Percentiles rank a stretch among this genome's conserved stretches.
Evolutionary conservation across 2,113 vertebrate genomes (phyloP).

Genomic region (Leptobrachium leishanense): DNA sequence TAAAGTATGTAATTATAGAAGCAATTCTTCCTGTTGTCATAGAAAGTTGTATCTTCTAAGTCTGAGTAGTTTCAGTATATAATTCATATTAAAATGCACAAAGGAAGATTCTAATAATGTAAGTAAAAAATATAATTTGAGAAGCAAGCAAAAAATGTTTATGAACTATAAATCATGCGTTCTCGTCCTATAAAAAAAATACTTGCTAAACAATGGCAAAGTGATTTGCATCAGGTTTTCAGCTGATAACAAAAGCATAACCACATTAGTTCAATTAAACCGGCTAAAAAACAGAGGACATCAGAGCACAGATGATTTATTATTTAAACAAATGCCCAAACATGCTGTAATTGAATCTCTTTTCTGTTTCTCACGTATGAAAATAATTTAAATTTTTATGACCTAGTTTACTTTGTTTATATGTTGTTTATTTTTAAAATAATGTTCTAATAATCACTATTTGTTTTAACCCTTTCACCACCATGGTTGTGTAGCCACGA

Average conservation of each 20-base stretch:
- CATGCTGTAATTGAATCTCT: too few species aligned
- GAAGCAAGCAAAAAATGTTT: neutral
- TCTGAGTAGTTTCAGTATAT: neutral
- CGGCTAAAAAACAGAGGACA: neutral
- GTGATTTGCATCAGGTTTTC: neutral
- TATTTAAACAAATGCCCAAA: slow-evolving; percentile 5
- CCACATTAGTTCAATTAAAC: neutral
- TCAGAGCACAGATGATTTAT: slow-evolving; percentile 33
- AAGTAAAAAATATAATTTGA: neutral
- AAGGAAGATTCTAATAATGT: neutral
- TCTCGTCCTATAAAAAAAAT: neutral
- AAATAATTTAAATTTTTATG: too few species aligned
- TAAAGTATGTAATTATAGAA: slow-evolving; percentile 11
- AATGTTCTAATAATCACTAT: too few species aligned
- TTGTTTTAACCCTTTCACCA: too few species aligned
- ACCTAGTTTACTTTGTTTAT: too few species aligned
- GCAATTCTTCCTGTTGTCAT: slow-evolving; percentile 17
- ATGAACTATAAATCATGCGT: neutral
- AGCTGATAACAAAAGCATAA: neutral
- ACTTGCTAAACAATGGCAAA: neutral
- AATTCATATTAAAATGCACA: neutral
- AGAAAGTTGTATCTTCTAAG: neutral
- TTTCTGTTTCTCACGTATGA: too few species aligned
- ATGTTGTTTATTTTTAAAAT: too few species aligned
- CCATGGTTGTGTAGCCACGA: too few species aligned